Conservation (phyloP, 2,888 invertebrate genomes). For the Agriopis marginaria region DNA sequence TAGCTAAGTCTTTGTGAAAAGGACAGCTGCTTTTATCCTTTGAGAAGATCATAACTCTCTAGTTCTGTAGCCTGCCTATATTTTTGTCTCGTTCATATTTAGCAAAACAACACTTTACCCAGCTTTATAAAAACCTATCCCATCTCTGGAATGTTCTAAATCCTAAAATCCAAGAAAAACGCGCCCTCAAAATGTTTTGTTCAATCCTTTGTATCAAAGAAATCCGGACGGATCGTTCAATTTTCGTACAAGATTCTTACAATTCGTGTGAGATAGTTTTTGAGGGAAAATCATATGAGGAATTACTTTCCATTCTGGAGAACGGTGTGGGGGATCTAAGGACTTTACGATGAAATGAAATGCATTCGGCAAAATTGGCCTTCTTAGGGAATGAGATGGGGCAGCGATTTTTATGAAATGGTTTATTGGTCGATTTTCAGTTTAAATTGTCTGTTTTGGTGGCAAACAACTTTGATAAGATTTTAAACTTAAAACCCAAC, state of each 20-base stretch:
- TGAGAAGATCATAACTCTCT: neutral
- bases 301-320: slow-evolving; percentile 31
- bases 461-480: neutral
- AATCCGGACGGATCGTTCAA: slow-evolving; percentile 33
- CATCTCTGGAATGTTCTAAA: slow-evolving; percentile 22
- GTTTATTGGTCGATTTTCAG: neutral
- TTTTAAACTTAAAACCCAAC: too few species aligned
- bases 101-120: slow-evolving; percentile 8
- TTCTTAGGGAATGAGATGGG: slow-evolving; percentile 1
- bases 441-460: neutral
- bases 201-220: slow-evolving; percentile 28
- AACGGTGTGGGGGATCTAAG: slow-evolving; percentile 26
- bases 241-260: slow-evolving; percentile 29
- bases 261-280: slow-evolving; percentile 31
- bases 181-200: slow-evolving; percentile 26
- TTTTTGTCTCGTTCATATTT: neutral
- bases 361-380: slow-evolving; percentile 32
- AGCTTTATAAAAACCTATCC: slow-evolving; percentile 14
- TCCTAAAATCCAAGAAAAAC: slow-evolving; percentile 29
- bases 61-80: neutral
- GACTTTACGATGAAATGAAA: slow-evolving; percentile 31
- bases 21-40: neutral
- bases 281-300: slow-evolving; percentile 36
- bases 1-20: neutral
- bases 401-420: slow-evolving; percentile 6